phyloP scores from a whole-genome alignment of 2,797 vertebrate genomes.

The Vultur gryphus region DNA sequence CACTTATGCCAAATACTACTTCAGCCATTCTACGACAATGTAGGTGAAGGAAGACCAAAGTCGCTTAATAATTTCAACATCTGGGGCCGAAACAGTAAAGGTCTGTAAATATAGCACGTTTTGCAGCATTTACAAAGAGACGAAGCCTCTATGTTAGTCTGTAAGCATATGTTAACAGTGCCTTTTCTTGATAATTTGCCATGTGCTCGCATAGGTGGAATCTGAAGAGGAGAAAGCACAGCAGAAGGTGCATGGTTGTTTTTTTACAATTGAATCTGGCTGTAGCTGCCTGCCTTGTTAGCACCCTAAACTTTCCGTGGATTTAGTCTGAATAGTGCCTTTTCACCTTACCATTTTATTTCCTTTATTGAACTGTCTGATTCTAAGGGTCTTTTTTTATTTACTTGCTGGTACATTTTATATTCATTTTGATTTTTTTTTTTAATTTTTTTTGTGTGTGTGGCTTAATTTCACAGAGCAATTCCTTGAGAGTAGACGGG shows the following conservation, averaged over 20 bases:
- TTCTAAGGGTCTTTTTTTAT: slow-evolving; percentile 35
- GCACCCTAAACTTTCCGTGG: slow-evolving; percentile 22
- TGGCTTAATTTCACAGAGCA: slow-evolving; percentile 90
- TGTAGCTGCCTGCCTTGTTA: slow-evolving; percentile 48
- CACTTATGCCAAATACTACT: slow-evolving; percentile 74
- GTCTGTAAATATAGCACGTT: slow-evolving; percentile 78
- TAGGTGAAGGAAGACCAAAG: slow-evolving; percentile 83
- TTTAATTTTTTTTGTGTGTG: slow-evolving; percentile 23
- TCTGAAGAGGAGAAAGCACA: slow-evolving; percentile 65
- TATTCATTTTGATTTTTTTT: slow-evolving; percentile 53
- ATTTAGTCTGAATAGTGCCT: slow-evolving; percentile 46
- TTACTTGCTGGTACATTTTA: slow-evolving; percentile 60
- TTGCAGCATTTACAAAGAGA: slow-evolving; percentile 37
- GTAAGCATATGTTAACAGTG: slow-evolving; percentile 57
- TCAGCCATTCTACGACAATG: slow-evolving; percentile 73
- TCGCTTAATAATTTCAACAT: slow-evolving; percentile 58
- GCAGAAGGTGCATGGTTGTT: slow-evolving; percentile 68
- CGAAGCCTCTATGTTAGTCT: neutral
- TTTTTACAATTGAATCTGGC: neutral
- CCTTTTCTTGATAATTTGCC: slow-evolving; percentile 67
- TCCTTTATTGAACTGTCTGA: slow-evolving; percentile 47
- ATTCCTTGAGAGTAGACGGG: slow-evolving; percentile 94
- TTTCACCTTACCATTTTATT: slow-evolving; percentile 40
- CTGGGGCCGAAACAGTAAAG: slow-evolving; percentile 72
- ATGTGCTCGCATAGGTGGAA: slow-evolving; percentile 58